A percentile compares a stretch with the other conserved stretches of the same genome.
Conservation (phyloP, 2,113 vertebrate genomes). For the Antennarius striatus region DNA sequence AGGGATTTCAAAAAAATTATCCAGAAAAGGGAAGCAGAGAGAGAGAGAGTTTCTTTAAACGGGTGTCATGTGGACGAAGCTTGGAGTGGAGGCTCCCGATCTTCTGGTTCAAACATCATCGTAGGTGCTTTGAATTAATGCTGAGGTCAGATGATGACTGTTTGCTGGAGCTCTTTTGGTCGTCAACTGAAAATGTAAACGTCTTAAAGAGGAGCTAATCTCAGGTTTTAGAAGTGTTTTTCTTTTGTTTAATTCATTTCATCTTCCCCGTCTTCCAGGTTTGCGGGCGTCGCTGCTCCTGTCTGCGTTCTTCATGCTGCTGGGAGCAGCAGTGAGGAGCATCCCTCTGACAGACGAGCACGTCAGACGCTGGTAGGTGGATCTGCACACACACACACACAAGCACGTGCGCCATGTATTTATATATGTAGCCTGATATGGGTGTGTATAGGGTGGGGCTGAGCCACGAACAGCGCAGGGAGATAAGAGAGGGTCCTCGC, state of each 20-base stretch:
- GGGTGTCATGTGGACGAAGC: constrained; percentile 38
- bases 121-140: too few species aligned
- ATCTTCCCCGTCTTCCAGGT: constrained; percentile 75
- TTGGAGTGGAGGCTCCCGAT: constrained; percentile 19
- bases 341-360: constrained; percentile 83
- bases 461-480: too few species aligned
- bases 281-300: constrained; percentile 90
- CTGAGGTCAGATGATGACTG: too few species aligned
- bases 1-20: not conserved
- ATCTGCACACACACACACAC: too few species aligned
- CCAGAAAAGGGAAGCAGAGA: constrained; percentile 36
- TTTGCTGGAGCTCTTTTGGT: too few species aligned
- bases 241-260: not conserved
- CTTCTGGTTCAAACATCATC: not conserved
- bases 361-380: constrained; percentile 84
- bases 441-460: too few species aligned
- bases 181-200: too few species aligned
- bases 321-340: constrained; percentile 88
- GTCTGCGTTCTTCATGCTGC: constrained; percentile 88
- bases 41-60: constrained; percentile 43
- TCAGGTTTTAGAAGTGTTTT: too few species aligned
- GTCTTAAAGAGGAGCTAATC: too few species aligned
- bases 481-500: too few species aligned
- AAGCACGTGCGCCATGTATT: too few species aligned
- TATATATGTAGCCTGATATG: too few species aligned